phyloP scores from a whole-genome alignment of 1,140 invertebrate species.

The Mesaphorura yosii region DNA sequence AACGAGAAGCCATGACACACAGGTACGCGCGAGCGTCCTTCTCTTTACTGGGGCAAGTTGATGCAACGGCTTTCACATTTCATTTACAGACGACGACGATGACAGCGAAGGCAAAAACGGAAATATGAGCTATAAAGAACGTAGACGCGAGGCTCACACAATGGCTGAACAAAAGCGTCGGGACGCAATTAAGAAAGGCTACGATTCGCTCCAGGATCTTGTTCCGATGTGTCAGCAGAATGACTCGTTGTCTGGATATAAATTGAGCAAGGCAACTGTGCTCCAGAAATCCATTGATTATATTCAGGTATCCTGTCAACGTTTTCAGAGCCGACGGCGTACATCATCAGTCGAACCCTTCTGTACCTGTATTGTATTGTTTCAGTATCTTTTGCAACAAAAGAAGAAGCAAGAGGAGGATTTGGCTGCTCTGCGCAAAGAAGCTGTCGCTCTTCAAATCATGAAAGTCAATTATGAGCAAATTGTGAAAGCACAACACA shows the following conservation, averaged over 20 bases:
- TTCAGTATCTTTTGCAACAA: constrained; percentile 76
- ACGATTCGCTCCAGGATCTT: constrained; percentile 77
- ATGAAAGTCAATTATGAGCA: constrained; percentile 90
- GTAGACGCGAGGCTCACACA: constrained; percentile 86
- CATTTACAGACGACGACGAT: constrained; percentile 60
- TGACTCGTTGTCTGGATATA: constrained; percentile 73
- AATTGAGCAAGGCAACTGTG: constrained; percentile 90
- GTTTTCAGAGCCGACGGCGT: too few relatives aligned
- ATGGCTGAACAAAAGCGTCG: constrained; percentile 93
- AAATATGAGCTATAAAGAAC: constrained; percentile 79
- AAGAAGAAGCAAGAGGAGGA: constrained; percentile 89
- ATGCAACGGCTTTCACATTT: too few relatives aligned
- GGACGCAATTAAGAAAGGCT: constrained; percentile 93
- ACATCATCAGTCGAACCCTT: too few relatives aligned
- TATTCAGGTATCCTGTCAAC: constrained; percentile 45
- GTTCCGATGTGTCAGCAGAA: constrained; percentile 83
- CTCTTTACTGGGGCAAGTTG: background rate
- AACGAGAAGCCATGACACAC: background rate
- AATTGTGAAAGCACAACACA: constrained; percentile 89
- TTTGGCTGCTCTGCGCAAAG: constrained; percentile 79
- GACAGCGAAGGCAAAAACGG: constrained; percentile 67
- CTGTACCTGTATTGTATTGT: background rate
- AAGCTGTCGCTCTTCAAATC: constrained; percentile 84
- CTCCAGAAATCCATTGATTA: constrained; percentile 85
- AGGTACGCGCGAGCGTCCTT: background rate